Conservation (phyloP, 2,888 invertebrate species). For the Branchellion lobata region DNA sequence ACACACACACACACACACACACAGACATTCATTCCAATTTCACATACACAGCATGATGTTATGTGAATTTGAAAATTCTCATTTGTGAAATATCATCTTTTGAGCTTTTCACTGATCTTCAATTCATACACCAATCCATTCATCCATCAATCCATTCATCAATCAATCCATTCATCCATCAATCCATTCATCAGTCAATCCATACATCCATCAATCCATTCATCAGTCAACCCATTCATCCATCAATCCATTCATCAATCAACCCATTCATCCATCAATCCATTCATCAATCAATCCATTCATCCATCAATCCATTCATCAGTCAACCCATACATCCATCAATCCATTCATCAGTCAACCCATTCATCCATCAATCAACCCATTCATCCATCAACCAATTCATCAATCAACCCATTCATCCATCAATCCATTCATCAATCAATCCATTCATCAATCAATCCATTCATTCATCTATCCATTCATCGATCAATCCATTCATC, state of each 20-base stretch:
- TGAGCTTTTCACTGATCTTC: too few species aligned
- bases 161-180: too few species aligned
- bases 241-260: neutral
- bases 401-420: neutral
- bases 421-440: neutral
- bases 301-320: neutral
- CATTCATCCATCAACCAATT: neutral
- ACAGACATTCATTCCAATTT: too few species aligned
- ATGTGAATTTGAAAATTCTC: too few species aligned
- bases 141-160: too few species aligned
- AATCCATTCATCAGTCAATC: too few species aligned
- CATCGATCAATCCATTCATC: neutral
- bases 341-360: neutral
- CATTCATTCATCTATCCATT: neutral
- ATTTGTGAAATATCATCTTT: too few species aligned
- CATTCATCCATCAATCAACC: neutral
- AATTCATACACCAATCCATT: too few species aligned
- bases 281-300: neutral
- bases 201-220: neutral
- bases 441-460: neutral
- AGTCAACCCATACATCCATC: neutral
- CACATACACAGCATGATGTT: too few species aligned
- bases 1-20: too few species aligned
- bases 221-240: neutral
- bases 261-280: neutral